Conservation (phyloP, 1,140 invertebrate genomes). For the Carposina sasakii region DNA sequence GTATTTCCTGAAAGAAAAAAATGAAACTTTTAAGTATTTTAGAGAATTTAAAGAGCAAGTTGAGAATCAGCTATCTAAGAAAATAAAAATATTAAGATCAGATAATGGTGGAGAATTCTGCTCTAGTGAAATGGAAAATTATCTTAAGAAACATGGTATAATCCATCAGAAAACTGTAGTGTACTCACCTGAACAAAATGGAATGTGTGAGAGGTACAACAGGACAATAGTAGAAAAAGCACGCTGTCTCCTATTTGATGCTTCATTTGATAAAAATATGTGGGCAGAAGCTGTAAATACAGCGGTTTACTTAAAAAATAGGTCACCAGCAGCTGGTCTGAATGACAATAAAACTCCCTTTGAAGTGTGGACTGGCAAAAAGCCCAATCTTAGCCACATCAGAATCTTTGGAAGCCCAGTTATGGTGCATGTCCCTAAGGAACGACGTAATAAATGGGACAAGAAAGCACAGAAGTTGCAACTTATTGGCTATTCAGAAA, state of each 20-base stretch:
- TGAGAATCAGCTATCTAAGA: slow-evolving; percentile 5
- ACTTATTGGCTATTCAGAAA: slow-evolving; percentile 16
- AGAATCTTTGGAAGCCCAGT: slow-evolving; percentile 13
- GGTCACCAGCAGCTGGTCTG: slow-evolving; percentile 27
- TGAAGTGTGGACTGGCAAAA: slow-evolving; percentile 33
- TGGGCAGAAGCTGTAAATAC: slow-evolving; percentile 21
- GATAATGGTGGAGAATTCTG: slow-evolving; percentile 55
- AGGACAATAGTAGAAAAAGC: slow-evolving; percentile 40
- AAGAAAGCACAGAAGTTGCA: slow-evolving; percentile 11
- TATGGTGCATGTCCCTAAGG: slow-evolving; percentile 21
- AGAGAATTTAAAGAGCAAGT: neutral
- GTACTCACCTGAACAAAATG: slow-evolving; percentile 65
- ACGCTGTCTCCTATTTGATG: slow-evolving; percentile 24
- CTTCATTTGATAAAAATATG: slow-evolving; percentile 45
- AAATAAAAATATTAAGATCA: slow-evolving; percentile 37
- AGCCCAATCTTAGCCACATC: slow-evolving; percentile 14
- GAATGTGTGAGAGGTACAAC: slow-evolving; percentile 14
- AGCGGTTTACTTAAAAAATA: slow-evolving; percentile 35
- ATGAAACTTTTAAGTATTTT: neutral
- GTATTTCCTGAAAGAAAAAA: slow-evolving; percentile 6
- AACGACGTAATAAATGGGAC: slow-evolving; percentile 19
- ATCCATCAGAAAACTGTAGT: slow-evolving; percentile 34
- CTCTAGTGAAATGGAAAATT: slow-evolving; percentile 28
- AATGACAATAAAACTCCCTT: slow-evolving; percentile 31
- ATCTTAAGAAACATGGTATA: slow-evolving; percentile 26